A percentile compares a stretch with the other conserved stretches of the same genome.
phyloP scores from a whole-genome alignment of 2,113 vertebrate genomes.

The Upupa epops region DNA sequence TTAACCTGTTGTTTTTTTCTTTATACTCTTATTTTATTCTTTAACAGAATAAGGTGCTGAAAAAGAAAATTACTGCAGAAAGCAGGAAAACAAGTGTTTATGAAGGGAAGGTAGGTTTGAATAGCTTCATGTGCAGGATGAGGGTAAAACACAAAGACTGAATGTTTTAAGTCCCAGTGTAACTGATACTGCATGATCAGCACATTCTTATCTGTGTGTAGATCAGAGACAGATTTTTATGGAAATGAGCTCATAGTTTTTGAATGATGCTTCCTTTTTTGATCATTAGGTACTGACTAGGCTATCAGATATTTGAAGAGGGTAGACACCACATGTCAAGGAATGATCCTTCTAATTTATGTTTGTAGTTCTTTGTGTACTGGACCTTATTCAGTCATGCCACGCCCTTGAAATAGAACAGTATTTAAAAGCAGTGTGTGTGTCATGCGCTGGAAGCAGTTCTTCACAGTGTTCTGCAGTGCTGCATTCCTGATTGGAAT shows the following conservation, averaged over 20 bases:
- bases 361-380: neutral
- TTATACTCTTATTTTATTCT: too few species aligned
- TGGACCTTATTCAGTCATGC: neutral
- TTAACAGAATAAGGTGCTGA: conserved; percentile 85
- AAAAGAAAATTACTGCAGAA: conserved; percentile 82
- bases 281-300: neutral
- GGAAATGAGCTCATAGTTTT: neutral
- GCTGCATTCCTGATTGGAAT: neutral
- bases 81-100: conserved; percentile 75
- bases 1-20: too few species aligned
- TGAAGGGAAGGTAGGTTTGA: conserved; percentile 68
- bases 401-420: neutral
- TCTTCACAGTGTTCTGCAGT: neutral
- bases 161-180: neutral
- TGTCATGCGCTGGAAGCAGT: neutral
- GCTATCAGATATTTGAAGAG: neutral
- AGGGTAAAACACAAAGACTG: neutral
- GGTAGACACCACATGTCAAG: neutral
- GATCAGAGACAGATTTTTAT: neutral
- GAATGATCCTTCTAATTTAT: neutral
- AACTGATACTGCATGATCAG: neutral
- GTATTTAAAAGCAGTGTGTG: neutral
- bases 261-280: neutral
- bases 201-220: neutral
- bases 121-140: neutral